Evolutionary conservation across 2,797 vertebrate genomes (phyloP), one percentile per base, ranked within the genome.

Genomic region (Etheostoma nigrum): DNA sequence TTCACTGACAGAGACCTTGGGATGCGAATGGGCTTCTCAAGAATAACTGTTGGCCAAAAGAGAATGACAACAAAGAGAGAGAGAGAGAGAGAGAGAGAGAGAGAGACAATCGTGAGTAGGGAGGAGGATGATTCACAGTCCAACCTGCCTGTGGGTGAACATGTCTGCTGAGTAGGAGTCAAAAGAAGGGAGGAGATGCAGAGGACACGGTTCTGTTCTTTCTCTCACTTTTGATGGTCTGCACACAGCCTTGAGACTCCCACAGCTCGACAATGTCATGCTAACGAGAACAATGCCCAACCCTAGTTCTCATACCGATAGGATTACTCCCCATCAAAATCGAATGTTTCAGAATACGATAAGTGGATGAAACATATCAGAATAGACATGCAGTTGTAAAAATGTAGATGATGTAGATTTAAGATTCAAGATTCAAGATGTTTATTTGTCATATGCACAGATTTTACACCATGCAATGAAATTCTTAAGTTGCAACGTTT

Each of bases 11-110:
- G 95, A 91, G 99, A 99, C 84, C 98, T 96, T 82, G 98, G 98
- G 83, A 99, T 99, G 89, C 98, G 96, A 94, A 99, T 99, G 58
- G 98, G 98, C 94, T 98, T 99, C 94, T 99, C 98, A 55, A 99
- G 97, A 95, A 99, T 99, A 85, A 99, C 98, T 93, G 88, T 90
- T 79, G 71, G 66, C 55, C 60, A 81, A 79, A 73, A 90, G 44
- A 83, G 83, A 59, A 81, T 70, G 77, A 82, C 27, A 69, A 72
- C 67, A 74, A 79, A 62, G 45, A 71, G 36, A 78, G 48, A 78
- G 65, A 63, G 63, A 40, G 61, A 59, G 48, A 14, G 49, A 64
- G 48, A 74, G 54, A 81, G 77, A 62, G 45, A 71, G 36, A 78
- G 79, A 83, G 83, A 59, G 83, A 88, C 79, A 89, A 78, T 89